Conservation (phyloP, 2,888 invertebrate genomes). For the Nemotelus pantherinus region DNA sequence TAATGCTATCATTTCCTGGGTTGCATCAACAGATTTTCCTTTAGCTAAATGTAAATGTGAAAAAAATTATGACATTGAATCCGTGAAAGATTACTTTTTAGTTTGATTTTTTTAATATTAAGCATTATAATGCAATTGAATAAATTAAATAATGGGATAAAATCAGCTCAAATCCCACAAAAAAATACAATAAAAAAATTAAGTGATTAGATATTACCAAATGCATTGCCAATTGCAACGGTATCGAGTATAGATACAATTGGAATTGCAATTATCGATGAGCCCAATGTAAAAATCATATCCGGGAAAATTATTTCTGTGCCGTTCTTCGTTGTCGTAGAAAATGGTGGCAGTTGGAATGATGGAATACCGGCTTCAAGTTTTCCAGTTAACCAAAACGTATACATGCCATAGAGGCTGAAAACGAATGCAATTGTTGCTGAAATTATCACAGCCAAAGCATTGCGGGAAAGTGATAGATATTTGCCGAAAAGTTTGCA, state of each 20-base stretch:
- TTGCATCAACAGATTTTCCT: slow-evolving; percentile 80
- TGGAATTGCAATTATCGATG: slow-evolving; percentile 74
- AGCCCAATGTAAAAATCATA: slow-evolving; percentile 72
- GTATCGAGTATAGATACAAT: slow-evolving; percentile 78
- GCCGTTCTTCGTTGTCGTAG: slow-evolving; percentile 68
- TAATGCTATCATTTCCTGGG: slow-evolving; percentile 90
- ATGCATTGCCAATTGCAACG: slow-evolving; percentile 80
- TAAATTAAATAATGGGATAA: neutral
- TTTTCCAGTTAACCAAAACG: slow-evolving; percentile 76
- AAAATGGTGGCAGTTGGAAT: slow-evolving; percentile 75
- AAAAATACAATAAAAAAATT: too few species aligned
- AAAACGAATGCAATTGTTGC: slow-evolving; percentile 72
- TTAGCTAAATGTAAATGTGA: slow-evolving; percentile 69
- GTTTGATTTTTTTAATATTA: too few species aligned
- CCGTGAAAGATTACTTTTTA: neutral
- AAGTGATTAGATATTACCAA: slow-evolving; percentile 68
- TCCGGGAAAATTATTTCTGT: slow-evolving; percentile 60
- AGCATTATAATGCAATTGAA: too few species aligned
- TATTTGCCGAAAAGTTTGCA: slow-evolving; percentile 57
- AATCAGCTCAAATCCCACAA: too few species aligned
- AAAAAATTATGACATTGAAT: too few species aligned
- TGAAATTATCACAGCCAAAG: slow-evolving; percentile 78
- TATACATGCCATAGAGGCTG: slow-evolving; percentile 65
- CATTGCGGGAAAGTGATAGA: slow-evolving; percentile 78
- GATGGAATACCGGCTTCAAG: slow-evolving; percentile 77